Evolutionary conservation across 2,113 vertebrate species (phyloP).

Genomic region (Misgurnus mizolepis): DNA sequence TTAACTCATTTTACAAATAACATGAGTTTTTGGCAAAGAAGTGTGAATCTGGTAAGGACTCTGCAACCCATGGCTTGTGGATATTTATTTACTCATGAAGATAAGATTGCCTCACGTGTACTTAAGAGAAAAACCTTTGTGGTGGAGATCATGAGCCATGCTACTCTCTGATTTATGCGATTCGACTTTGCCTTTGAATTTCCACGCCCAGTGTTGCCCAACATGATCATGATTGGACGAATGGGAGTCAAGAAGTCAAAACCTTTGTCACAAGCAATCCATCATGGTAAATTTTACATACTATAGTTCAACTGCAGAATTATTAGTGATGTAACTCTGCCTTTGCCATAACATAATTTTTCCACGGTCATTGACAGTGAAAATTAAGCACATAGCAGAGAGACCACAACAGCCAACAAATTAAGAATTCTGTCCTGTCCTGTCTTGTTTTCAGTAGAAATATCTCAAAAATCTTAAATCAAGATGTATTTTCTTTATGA

Average conservation of each 20-base stretch:
- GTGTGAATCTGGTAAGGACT: slow-evolving; percentile 65
- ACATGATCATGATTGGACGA: slow-evolving; percentile 67
- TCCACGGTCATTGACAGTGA: too few species aligned
- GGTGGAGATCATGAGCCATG: slow-evolving; percentile 64
- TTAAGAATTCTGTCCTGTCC: too few species aligned
- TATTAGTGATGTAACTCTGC: background rate
- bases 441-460: too few species aligned
- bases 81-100: background rate
- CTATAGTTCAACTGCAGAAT: background rate
- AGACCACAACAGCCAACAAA: too few species aligned
- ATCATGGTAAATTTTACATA: background rate
- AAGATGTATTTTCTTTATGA: too few species aligned
- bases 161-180: slow-evolving; percentile 70
- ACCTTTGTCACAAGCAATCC: slow-evolving; percentile 60
- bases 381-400: too few species aligned
- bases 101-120: slow-evolving; percentile 60
- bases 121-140: slow-evolving; percentile 62
- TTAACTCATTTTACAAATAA: slow-evolving; percentile 55
- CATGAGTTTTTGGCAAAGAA: slow-evolving; percentile 67
- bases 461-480: too few species aligned
- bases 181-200: slow-evolving; percentile 75
- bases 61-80: slow-evolving; percentile 48
- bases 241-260: slow-evolving; percentile 57
- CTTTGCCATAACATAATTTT: background rate
- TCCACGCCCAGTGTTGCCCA: slow-evolving; percentile 75